Evolutionary conservation across 2,888 invertebrate genomes (phyloP), one percentile per base, ranked within the genome.

Genomic region (Microplitis deprimator): DNA sequence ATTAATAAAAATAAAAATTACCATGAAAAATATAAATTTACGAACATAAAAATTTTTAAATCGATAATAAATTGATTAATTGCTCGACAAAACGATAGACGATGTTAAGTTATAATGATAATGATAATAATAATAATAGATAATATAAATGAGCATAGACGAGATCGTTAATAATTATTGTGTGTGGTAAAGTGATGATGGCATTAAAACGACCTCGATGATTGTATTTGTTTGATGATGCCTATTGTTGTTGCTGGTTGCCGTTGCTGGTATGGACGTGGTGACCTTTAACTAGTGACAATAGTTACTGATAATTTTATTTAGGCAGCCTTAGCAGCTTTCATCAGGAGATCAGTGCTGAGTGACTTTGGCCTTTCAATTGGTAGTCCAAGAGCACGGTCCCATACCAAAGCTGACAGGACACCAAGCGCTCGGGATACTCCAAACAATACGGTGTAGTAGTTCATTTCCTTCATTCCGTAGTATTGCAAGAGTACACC

Each of bases 391-490:
- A 96, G 92, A 71, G 96, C 96, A 82, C 96, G 92, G 86, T 94
- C 94, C 96, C 96, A 96, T 60, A 96, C 92, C 40, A 96, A 91
- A 41, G 94, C 94, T 1, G 96, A 93, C 85, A 95, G 91, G 17
- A 95, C 95, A 81, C 96, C 96, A 29, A 97, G 92, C 50, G 96
- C 96, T 85, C 97, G 93, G 0, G 96, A 96, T 7, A 97, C 96
- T 79, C 96, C 97, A 89, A 97, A 97, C 84, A 97, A 90, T 7
- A 97, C 96, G 61, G 97, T 97, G 91, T 97, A 97, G 90, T 95
- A 97, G 90, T 94, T 95, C 95, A 96, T 96, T 90, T 97, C 96
- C 86, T 93, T 96, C 93, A 97, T 92, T 84, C 95, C 96, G 87
- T 94, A 96, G 91, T 96, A 94, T 91, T 95, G 91, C 62, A 92